Evolutionary conservation across 2,888 invertebrate species (phyloP), one percentile per base, ranked within the genome.

Genomic region (Drosophila pseudotakahashii): DNA sequence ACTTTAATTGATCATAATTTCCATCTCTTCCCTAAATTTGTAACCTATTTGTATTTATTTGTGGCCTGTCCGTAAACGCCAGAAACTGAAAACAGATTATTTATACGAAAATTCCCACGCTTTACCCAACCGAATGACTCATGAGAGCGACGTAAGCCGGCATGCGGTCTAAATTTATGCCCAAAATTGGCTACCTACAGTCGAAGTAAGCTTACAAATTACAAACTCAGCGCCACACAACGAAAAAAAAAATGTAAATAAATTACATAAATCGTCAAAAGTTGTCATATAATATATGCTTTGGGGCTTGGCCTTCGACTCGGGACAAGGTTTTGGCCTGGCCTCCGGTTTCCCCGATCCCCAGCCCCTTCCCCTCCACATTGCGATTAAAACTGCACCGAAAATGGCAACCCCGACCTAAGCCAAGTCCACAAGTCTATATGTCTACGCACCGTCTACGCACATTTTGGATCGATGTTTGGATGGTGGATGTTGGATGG

Each of bases 391-490:
- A 62, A 63, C 62, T 63, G 61, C 62, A 60, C 62, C 60, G 53
- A 66, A 66, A 66, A 48, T 66, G 66, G 66, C 66, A 64, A 66
- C 64, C 64, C 53, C 64, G 66, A 66, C 45, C 66, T 64, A 47
- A 54, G 45, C 16, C 64, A 45, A 64, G 67, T 42, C 19, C 6
- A 11, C 11, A 11, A 42, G 42, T 11, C 42, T 19, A 42, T 19
- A 19, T 19, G 42, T 79, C 69, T 82, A 72, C 69, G 81, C 83
- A 78, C 44, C 51, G 77, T 72, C 79, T 81, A 67, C 57, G 75
- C 72, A 72, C 36, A 39, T 57, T 67, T 55, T 57, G 57, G 51
- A 81, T 77, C 73, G 73, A 81, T 83, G 77, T 75, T 73, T 30
- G 1, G 7, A 30, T 30, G 30, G 1, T 26, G 26, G 7, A 26